These are phyloP conservation scores for Ametastegia equiseti DNA, from an alignment of 2,888 invertebrate genomes.

Conservation along the genomic window DNA sequence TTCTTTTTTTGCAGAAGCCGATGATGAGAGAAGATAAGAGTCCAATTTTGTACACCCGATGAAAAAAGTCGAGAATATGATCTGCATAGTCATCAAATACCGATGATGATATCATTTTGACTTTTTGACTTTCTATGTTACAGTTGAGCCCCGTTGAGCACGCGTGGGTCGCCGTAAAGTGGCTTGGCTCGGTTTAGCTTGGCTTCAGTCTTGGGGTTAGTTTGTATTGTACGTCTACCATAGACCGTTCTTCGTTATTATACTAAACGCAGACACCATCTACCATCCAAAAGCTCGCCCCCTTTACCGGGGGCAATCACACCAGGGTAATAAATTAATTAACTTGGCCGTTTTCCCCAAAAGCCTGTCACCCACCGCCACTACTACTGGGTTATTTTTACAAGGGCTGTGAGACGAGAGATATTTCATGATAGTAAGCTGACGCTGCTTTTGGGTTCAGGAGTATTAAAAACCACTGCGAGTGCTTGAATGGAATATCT, in stretches of 20 bases:
- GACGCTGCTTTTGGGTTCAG: neutral
- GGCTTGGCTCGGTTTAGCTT: no score
- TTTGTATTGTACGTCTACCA: conserved; percentile 1
- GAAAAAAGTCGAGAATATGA: neutral
- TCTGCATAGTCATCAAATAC: neutral
- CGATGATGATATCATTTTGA: conserved; percentile 20
- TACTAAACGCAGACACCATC: conserved; percentile 12
- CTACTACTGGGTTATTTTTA: neutral
- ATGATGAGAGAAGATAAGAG: neutral
- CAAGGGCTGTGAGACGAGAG: neutral
- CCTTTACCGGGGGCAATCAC: conserved; percentile 4
- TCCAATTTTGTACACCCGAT: neutral
- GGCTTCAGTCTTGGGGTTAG: neutral
- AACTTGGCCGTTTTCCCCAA: conserved; percentile 1
- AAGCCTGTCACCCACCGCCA: neutral
- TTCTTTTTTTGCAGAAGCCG: neutral
- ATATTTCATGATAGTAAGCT: neutral
- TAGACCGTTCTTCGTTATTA: conserved; percentile 2
- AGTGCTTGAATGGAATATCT: no score
- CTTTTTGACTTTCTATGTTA: conserved; percentile 26
- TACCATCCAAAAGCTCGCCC: neutral
- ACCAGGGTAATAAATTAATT: conserved; percentile 26
- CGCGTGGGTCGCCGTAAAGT: conserved; percentile 1
- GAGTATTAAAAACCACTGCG: conserved; percentile 15
- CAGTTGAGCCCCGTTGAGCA: neutral